Evolutionary conservation across 2,888 invertebrate species (phyloP).

Genomic region (Prionchulus punctatus): DNA sequence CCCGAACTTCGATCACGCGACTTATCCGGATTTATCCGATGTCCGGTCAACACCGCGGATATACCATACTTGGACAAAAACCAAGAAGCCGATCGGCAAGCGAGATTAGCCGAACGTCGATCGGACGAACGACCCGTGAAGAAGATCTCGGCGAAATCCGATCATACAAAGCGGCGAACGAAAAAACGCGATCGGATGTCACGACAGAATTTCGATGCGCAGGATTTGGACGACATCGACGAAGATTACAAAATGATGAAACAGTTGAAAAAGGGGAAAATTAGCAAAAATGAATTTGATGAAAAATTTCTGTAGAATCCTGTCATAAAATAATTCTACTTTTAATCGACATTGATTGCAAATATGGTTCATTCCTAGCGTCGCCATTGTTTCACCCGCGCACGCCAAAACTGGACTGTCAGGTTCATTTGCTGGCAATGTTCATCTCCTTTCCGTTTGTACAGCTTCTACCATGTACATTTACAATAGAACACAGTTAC

Average conservation of each 20-base stretch:
- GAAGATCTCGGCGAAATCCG: neutral
- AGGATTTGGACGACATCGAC: constrained; percentile 33
- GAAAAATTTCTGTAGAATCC: constrained; percentile 16
- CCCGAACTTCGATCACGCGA: constrained; percentile 51
- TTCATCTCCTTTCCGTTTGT: too few species aligned
- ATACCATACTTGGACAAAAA: constrained; percentile 17
- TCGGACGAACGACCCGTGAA: constrained; percentile 4
- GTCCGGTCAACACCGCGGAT: constrained; percentile 22
- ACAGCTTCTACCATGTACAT: too few species aligned
- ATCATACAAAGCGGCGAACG: constrained; percentile 1
- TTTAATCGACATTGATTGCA: too few species aligned
- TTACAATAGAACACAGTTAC: too few species aligned
- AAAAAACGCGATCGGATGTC: constrained; percentile 4
- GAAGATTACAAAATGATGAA: constrained; percentile 35
- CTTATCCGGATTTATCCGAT: constrained; percentile 19
- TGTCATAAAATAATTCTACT: neutral
- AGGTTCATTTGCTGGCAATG: too few species aligned
- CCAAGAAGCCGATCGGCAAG: constrained; percentile 11
- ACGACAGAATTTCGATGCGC: constrained; percentile 15
- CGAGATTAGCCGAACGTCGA: constrained; percentile 1
- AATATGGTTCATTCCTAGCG: too few species aligned
- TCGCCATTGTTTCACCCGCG: too few species aligned
- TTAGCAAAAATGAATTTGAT: constrained; percentile 30
- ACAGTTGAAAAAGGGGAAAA: constrained; percentile 37
- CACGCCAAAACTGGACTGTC: too few species aligned